These are phyloP conservation scores for Otis tarda DNA, from an alignment of 2,113 vertebrate genomes.

Conservation along the genomic window DNA sequence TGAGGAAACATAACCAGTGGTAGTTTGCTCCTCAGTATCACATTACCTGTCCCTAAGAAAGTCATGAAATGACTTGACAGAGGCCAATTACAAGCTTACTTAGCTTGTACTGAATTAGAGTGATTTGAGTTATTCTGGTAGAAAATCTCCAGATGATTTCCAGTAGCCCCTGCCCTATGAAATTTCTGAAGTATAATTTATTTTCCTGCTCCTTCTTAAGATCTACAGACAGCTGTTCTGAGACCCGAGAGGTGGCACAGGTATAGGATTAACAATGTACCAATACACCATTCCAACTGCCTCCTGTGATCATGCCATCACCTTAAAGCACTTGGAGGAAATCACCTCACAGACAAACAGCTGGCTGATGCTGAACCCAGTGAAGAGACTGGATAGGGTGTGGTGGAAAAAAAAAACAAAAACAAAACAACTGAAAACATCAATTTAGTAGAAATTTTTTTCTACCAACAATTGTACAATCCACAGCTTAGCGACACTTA, in stretches of 20 bases:
- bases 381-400: background rate
- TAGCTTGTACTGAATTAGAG: background rate
- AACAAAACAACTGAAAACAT: background rate
- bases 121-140: background rate
- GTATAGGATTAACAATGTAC: background rate
- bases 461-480: background rate
- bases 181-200: background rate
- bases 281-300: background rate
- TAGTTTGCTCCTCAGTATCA: background rate
- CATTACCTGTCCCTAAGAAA: background rate
- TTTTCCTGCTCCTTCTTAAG: background rate
- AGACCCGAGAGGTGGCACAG: background rate
- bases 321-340: background rate
- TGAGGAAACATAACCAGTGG: background rate
- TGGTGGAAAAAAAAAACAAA: background rate
- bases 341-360: background rate
- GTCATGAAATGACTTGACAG: background rate
- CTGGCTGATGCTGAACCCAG: background rate
- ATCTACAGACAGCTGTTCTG: background rate
- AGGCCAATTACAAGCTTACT: background rate
- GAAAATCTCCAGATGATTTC: background rate
- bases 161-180: background rate
- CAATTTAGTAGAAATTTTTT: background rate
- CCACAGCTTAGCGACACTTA: constrained; percentile 6
- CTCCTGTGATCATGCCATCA: background rate